These are phyloP conservation scores for Hyposoter didymator DNA, from an alignment of 2,888 invertebrate species.

Conservation along the genomic window DNA sequence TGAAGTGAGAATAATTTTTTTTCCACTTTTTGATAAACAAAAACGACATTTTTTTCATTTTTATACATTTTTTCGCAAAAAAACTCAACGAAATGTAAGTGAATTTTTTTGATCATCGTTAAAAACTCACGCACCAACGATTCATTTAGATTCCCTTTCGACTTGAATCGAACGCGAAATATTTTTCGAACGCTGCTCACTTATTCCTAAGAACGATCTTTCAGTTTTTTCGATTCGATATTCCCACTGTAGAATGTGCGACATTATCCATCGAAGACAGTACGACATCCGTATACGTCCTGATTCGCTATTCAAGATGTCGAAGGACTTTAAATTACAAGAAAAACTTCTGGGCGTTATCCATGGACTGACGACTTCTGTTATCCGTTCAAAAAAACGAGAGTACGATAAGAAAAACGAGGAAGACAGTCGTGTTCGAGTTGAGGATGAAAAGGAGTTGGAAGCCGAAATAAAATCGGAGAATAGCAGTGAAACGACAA, in stretches of 20 bases:
- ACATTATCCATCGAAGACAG: constrained; percentile 85
- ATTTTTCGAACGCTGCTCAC: no score
- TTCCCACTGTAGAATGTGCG: constrained; percentile 84
- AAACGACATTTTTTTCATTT: background rate
- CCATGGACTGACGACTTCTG: constrained; percentile 84
- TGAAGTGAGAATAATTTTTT: constrained; percentile 84
- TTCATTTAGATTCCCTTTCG: background rate
- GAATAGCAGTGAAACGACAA: constrained; percentile 76
- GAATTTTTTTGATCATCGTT: background rate
- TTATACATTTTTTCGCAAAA: constrained; percentile 2
- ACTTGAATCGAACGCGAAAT: background rate
- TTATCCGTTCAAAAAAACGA: constrained; percentile 78
- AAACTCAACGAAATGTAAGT: background rate
- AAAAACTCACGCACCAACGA: background rate
- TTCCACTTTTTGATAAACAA: background rate
- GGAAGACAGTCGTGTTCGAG: constrained; percentile 61
- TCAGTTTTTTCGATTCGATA: background rate
- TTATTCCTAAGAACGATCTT: background rate
- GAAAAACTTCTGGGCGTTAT: constrained; percentile 84
- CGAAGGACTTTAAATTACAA: constrained; percentile 84
- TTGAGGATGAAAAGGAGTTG: constrained; percentile 41
- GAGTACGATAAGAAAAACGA: constrained; percentile 71
- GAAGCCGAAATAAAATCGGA: constrained; percentile 66
- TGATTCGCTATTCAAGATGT: constrained; percentile 84
- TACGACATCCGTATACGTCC: constrained; percentile 84